Evolutionary conservation across 2,888 invertebrate species (phyloP), one percentile per base, ranked within the genome.

Genomic region (Lepidocyrtoides sp.): DNA sequence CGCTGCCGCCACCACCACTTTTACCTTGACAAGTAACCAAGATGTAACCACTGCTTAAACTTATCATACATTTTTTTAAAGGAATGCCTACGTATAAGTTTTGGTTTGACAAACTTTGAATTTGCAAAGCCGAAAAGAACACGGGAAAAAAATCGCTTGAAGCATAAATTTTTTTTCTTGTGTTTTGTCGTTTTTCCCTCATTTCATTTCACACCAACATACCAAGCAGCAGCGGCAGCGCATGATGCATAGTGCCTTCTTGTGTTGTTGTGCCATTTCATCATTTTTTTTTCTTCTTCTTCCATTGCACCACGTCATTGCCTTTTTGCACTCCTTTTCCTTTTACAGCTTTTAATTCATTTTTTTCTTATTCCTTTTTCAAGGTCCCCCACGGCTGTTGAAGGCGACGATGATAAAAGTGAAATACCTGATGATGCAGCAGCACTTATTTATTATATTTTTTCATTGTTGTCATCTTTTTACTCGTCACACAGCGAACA

Each of bases 301-400:
- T 20, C 20, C 20, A 23, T 8, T 8, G 44, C 23, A 20, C 29
- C 57, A 17, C 51, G n/a, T 17, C 17, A 51, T 17, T 17, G n/a
- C 54, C 29, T 48, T 77, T 48, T 36, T 32, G 3, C 66, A 69
- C 75, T 79, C 29, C 29, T 32, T 51, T 29, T 23, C 36, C 36
- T 57, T 36, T 41, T 29, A 23, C 51, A 51, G 63, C 32, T 84
- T 84, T 75, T 75, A 54, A 85, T 85, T 54, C 48, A 29, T 54
- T 79, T 79, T 23, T 44, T 72, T 10, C 14, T 20, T 17, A 63
- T 44, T 51, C 17, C 10, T 57, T 54, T 60, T 69, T 44, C 60
- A 75, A 51, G 86, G 75, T 86, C 69, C 88, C 88, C 88, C 72
- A 72, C 81, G 69, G 87, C 66, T 86, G 26, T 66, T 87, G 51